Evolutionary conservation across 2,797 vertebrate species (phyloP), one percentile per base, ranked within the genome.

Genomic region (Silurus lanzhouensis): DNA sequence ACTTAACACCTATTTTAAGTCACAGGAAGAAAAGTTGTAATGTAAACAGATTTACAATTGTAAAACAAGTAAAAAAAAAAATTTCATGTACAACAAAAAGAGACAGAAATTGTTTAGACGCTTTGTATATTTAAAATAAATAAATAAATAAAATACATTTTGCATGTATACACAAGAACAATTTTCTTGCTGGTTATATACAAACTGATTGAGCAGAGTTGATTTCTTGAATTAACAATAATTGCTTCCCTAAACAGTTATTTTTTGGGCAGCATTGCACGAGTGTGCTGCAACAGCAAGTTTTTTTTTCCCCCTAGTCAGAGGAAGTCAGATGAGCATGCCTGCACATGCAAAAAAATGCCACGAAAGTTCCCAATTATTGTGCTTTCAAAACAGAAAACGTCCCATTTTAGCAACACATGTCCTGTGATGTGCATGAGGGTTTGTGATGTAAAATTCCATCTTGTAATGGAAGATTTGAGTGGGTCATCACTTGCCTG

Each of bases 261-360:
- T 8, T 55, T 27, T 61, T 52, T 38, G 64, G 74, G 48, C 82
- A 46, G 85, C n/a, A 27, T 7, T 6, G 58, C 55, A 19, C 19
- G 67, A 81, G 20, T 76, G 22, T 70, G 66, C 17, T 79, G 58
- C 25, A 64, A 15, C 64, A n/a, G 44, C 66, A 46, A 27, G 38
- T 85, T 85, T 20, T n/a, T 81, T 81, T 81, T 63, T 15, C 22
- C 44, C 44, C 52, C 76, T 55, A 44, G 63, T 7, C 12, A 67
- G n/a, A 67, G 75, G 67, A 74, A 74, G 64, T 78, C 22, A 60
- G 82, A 80, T 60, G 48, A 14, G 60, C 85, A 87, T 15, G 82
- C 25, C 63, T 80, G 68, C 76, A 74, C 76, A 79, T 74, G 74
- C 44, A 83, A n/a, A n/a, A 38, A 15, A 25, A 8, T 48, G 31